phyloP scores from a whole-genome alignment of 2,888 invertebrate genomes.

The Omphaloscelis lunosa region DNA sequence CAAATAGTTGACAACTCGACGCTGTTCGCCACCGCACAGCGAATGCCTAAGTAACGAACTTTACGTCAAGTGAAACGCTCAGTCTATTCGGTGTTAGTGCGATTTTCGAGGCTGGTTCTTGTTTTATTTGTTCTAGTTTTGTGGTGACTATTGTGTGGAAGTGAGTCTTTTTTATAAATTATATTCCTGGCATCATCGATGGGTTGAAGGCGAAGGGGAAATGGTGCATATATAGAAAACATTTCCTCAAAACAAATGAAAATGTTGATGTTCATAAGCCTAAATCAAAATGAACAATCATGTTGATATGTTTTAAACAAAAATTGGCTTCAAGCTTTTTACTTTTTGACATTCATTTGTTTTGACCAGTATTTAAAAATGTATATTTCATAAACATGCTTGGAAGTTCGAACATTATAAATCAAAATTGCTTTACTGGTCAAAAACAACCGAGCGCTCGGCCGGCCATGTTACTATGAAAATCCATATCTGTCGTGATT shows the following conservation, averaged over 20 bases:
- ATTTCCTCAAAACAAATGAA: neutral
- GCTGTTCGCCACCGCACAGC: slow-evolving; percentile 31
- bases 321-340: neutral
- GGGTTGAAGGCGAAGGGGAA: neutral
- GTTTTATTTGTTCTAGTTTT: slow-evolving; percentile 25
- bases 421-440: no score
- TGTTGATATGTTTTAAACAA: neutral
- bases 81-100: slow-evolving; percentile 30
- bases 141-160: neutral
- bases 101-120: slow-evolving; percentile 20
- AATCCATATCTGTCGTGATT: no score
- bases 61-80: slow-evolving; percentile 48
- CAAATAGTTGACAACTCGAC: slow-evolving; percentile 64
- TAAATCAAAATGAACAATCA: neutral
- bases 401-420: no score
- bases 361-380: neutral
- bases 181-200: neutral
- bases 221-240: neutral
- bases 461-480: no score
- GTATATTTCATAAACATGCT: neutral
- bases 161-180: neutral
- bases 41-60: slow-evolving; percentile 65
- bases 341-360: neutral
- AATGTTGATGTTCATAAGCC: neutral
- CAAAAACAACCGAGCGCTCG: no score